A percentile compares a stretch with the other conserved stretches of the same genome.
Conservation (phyloP, 2,113 vertebrate species). For the Turnix velox region DNA sequence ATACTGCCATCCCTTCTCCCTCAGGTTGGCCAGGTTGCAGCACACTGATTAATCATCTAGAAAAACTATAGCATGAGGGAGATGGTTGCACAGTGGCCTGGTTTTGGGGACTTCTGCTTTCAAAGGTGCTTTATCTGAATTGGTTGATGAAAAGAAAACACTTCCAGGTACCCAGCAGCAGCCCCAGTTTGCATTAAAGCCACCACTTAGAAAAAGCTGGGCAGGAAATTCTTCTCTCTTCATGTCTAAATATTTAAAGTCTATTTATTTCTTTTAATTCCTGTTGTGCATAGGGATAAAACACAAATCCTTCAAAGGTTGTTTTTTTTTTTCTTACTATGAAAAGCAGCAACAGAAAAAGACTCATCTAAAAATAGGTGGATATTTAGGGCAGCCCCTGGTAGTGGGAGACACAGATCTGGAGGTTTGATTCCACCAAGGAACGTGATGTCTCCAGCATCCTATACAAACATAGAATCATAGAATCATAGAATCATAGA, state of each 20-base stretch:
- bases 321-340: slow-evolving; percentile 51
- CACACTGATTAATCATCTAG: neutral
- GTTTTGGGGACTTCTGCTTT: neutral
- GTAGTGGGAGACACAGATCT: slow-evolving; percentile 3
- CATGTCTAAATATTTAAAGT: slow-evolving; percentile 42
- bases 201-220: neutral
- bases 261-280: slow-evolving; percentile 64
- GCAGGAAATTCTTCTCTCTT: slow-evolving; percentile 58
- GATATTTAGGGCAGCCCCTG: slow-evolving; percentile 46
- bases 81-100: neutral
- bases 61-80: neutral
- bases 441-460: neutral
- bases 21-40: neutral
- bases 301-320: slow-evolving; percentile 59
- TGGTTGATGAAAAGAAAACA: neutral
- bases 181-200: neutral
- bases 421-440: neutral
- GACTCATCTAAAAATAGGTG: slow-evolving; percentile 15
- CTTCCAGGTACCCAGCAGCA: neutral
- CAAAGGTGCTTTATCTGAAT: neutral
- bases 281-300: slow-evolving; percentile 52
- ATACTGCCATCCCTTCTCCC: neutral
- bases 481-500: too few relatives aligned
- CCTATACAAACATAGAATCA: too few relatives aligned
- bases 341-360: slow-evolving; percentile 35